Evolutionary conservation across 2,113 vertebrate species (phyloP), one percentile per base, ranked within the genome.

Genomic region (Typhlomys cinereus): DNA sequence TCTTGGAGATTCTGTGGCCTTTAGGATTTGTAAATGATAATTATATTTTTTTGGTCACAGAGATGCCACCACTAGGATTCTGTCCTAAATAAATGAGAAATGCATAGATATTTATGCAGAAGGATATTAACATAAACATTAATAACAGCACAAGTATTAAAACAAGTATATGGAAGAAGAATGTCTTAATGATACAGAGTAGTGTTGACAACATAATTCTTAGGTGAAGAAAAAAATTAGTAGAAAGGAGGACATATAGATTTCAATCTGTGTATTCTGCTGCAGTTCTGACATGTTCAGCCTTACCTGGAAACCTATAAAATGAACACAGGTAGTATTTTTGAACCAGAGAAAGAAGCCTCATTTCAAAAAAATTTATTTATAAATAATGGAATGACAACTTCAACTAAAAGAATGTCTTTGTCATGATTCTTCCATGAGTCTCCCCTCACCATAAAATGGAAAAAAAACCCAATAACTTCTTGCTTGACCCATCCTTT

Each of bases 91-190:
- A 95, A 86, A 54, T 48, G 20, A 92, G n/a, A 74, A 6, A 34
- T 23, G 18, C 5, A 89, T 12, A 88, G 62, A 39, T 62, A 76
- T 80, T 70, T 50, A 36, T 88, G 14, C 12, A 75, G n/a, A 69
- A 44, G 2, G 14, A 83, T 84, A 76, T 31, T 80, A 36, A 4
- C 75, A 4, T 46, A 89, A 89, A 74, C 0, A 86, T 74, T 31
- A 79, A 83, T 13, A 69, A n/a, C 6, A 71, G 14, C 85, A 11
- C 7, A 90, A 91, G 74, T 75, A 15, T 80, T 4, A 78, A 93
- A 76, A 85, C 5, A 81, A 69, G 54, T 82, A 85, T 79, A 50
- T 27, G 79, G 85, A 36, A 75, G 12, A 85, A 91, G 7, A 93
- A 59, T 67, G 90, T 84, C 81, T 87, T 67, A 64, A 62, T 93